Percentiles rank a stretch among this genome's conserved stretches.
Evolutionary conservation across 2,113 vertebrate genomes (phyloP).

Genomic region (Excalfactoria chinensis): DNA sequence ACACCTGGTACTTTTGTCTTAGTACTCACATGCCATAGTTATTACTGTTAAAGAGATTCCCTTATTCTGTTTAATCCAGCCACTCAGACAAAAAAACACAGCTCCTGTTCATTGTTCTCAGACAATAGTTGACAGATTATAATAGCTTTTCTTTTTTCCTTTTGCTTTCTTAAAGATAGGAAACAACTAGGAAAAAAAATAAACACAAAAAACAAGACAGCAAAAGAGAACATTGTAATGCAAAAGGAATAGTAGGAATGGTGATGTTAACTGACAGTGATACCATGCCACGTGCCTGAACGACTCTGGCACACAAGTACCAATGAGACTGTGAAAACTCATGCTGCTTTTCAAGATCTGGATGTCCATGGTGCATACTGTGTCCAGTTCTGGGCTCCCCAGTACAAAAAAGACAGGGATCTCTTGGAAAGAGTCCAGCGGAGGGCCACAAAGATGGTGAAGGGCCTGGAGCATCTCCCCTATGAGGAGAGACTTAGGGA

Average conservation of each 20-base stretch:
- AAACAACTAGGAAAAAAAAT: neutral
- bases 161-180: neutral
- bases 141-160: neutral
- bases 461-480: no score
- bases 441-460: no score
- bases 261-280: neutral
- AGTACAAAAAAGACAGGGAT: no score
- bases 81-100: slow-evolving; percentile 11
- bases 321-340: neutral
- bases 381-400: no score
- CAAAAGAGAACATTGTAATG: neutral
- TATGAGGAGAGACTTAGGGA: no score
- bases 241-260: neutral
- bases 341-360: neutral
- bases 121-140: neutral
- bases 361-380: neutral
- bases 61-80: slow-evolving; percentile 23
- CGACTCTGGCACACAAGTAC: rapidly evolving
- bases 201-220: neutral
- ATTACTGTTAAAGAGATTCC: slow-evolving; percentile 7
- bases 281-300: neutral
- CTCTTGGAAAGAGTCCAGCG: no score
- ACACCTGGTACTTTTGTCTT: slow-evolving; percentile 24
- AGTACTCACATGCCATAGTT: neutral
- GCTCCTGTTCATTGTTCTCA: neutral